phyloP scores from a whole-genome alignment of 2,888 invertebrate species.

The Melitaea athalia region DNA sequence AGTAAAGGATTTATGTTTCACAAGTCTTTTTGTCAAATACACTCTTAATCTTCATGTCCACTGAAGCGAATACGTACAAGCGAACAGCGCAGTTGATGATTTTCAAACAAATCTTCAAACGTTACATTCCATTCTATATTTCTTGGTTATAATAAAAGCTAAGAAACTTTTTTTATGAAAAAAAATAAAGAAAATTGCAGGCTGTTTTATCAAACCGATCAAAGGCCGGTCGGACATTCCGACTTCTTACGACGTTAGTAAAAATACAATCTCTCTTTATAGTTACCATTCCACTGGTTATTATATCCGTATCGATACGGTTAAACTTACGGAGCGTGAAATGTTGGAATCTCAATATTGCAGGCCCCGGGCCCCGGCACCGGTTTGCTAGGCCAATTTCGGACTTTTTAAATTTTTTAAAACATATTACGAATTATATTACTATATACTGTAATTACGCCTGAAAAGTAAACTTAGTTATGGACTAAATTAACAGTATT shows the following conservation, averaged over 20 bases:
- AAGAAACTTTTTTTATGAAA: slow-evolving; percentile 61
- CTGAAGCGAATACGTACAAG: slow-evolving; percentile 12
- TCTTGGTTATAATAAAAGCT: slow-evolving; percentile 67
- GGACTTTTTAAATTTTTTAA: slow-evolving; percentile 51
- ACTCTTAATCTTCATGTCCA: slow-evolving; percentile 25
- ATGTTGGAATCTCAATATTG: slow-evolving; percentile 72
- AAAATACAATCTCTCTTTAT: slow-evolving; percentile 82
- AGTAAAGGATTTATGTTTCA: slow-evolving; percentile 8
- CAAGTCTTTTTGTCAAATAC: slow-evolving; percentile 22
- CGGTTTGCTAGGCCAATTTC: slow-evolving; percentile 57
- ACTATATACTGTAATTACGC: no score
- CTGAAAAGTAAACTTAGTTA: no score
- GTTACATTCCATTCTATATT: slow-evolving; percentile 43
- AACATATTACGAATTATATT: slow-evolving; percentile 44
- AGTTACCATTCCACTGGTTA: slow-evolving; percentile 82
- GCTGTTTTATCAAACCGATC: slow-evolving; percentile 80
- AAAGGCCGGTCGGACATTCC: slow-evolving; percentile 80
- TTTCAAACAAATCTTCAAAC: slow-evolving; percentile 38
- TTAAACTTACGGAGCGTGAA: slow-evolving; percentile 78
- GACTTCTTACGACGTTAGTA: slow-evolving; percentile 81
- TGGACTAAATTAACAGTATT: no score
- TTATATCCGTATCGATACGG: slow-evolving; percentile 79
- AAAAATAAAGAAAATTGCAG: slow-evolving; percentile 67
- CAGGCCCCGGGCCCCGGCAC: slow-evolving; percentile 58
- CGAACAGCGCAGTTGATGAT: slow-evolving; percentile 25